phyloP scores from a whole-genome alignment of 2,797 vertebrate species.

The Ibycter americanus region DNA sequence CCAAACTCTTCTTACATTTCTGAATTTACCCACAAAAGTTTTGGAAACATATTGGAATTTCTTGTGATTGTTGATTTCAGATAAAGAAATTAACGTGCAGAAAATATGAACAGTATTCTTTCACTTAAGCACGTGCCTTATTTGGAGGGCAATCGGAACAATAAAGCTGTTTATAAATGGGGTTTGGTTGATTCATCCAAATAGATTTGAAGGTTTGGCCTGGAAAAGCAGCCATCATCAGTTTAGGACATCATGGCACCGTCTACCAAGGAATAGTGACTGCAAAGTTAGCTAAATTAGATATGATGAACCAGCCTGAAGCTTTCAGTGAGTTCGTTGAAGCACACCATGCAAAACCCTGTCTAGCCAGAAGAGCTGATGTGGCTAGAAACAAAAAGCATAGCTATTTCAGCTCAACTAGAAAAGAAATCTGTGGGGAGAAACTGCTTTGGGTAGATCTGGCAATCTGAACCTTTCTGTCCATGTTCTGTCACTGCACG shows the following conservation, averaged over 20 bases:
- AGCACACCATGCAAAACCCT: background rate
- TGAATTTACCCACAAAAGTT: background rate
- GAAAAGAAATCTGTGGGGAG: background rate
- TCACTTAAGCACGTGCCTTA: background rate
- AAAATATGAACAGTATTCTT: background rate
- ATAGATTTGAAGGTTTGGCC: background rate
- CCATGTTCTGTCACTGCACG: background rate
- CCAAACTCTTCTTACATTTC: background rate
- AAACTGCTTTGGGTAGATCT: background rate
- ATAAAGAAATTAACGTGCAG: background rate
- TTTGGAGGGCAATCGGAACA: background rate
- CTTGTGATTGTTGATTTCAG: background rate
- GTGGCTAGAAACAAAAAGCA: background rate
- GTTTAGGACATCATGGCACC: background rate
- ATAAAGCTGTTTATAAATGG: background rate
- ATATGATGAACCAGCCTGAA: background rate
- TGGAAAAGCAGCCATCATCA: background rate
- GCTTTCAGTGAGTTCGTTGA: background rate
- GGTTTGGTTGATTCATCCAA: background rate
- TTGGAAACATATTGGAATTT: background rate
- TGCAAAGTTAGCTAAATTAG: background rate
- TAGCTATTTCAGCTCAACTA: background rate
- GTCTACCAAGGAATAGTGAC: background rate
- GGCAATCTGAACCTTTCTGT: background rate
- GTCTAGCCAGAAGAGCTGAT: background rate